Evolutionary conservation across 2,113 vertebrate species (phyloP), one percentile per base, ranked within the genome.

Genomic region (Albula goreensis): DNA sequence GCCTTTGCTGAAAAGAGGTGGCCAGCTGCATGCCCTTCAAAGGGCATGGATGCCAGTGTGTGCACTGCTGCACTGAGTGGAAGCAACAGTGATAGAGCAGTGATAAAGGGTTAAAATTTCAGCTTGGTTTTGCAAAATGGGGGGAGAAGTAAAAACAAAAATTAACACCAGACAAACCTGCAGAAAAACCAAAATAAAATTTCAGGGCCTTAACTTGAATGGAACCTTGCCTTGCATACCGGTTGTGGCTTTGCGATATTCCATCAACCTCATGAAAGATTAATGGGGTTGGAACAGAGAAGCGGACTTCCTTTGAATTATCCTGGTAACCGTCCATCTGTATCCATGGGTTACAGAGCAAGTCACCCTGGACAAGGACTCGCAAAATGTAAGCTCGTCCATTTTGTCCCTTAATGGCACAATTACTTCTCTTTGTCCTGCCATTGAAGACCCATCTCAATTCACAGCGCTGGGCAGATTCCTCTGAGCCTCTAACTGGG

Each of bases 401-500:
- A 91, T 90, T 89, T 86, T 87, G 86, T 88, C 83, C 84, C 86
- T 85, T 90, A 92, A 90, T 89, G 91, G 88, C 87, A 89, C 89
- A 83, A 87, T 89, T 91, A 90, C 87, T 88, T 89, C 84, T 82
- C 78, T 85, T 63, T 84, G 60, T 81, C 87, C 88, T 90, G 83
- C 85, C 82, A 63, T 4, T 50, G 89, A 88, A 89, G 89, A 89
- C 63, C 48, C 70, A 91, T 92, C 91, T 87, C 85, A 53, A 91
- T 91, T 91, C 88, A 87, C 86, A 88, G 88, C 63, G 89, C 87
- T 88, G 25, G 77, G 85, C 87, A 80, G 41, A 83, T 83, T 88
- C 86, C 90, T 84, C 78, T 48, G 87, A 78, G 88, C 51, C 86
- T 91, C 89, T 92, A 92, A 94, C 91, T 93, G 90, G 90, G 92